Evolutionary conservation across 2,888 invertebrate genomes (phyloP), one percentile per base, ranked within the genome.

Genomic region (Catocala nupta): DNA sequence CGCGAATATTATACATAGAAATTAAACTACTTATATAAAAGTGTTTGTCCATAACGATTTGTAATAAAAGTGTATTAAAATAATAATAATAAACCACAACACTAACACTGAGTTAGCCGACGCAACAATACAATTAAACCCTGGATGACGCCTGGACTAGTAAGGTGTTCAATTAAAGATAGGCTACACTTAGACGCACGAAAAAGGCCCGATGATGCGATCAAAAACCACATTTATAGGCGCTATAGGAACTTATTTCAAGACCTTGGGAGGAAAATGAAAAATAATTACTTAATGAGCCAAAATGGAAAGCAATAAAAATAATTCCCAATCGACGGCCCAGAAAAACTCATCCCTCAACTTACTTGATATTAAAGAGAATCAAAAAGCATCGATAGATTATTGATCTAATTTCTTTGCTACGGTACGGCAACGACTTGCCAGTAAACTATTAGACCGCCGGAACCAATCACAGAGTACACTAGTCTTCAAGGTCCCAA

Each of bases 101-200:
- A 7, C 49, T 5, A 42, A 42, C n/a, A n/a, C 1, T 5, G 11
- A 42, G 5, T 56, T 8, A 25, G 49, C 10, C 10, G 11, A n/a
- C 11, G 12, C 2, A 39, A 48, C 36, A 8, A 11, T 8, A 48
- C 16, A 39, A 11, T 55, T 3, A 56, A 56, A 8, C 43, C 56
- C 10, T 56, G 56, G 56, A 56, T 56, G 33, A 49, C 48, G n/a
- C 11, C 25, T n/a, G 56, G 56, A 4, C n/a, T 56, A 5, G 39
- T 56, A 5, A 48, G 12, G 25, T 56, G 39, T 9, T 49, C 49
- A 3, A 49, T 49, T n/a, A 25, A 16, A 9, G 42, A 56, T 25
- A 56, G 42, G 33, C 16, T 56, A 5, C 49, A 56, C 25, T 2
- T 9, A 13, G 42, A 49, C 0, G 16, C 12, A 1, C 9, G 33